phyloP scores from a whole-genome alignment of 2,888 invertebrate species.

The Drosophila colorata region DNA sequence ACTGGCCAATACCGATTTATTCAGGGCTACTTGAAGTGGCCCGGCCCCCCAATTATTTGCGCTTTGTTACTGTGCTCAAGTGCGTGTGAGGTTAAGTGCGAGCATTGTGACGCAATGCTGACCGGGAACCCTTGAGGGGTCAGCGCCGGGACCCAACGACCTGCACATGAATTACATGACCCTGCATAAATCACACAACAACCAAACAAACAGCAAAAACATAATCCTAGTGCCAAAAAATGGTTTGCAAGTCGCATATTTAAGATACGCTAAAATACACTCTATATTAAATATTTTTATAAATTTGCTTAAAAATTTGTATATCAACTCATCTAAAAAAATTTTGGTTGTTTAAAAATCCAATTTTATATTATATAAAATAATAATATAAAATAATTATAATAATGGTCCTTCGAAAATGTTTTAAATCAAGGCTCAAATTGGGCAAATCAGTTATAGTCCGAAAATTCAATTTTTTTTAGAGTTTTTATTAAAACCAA shows the following conservation, averaged over 20 bases:
- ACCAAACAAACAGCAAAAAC: conserved; percentile 11
- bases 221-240: neutral
- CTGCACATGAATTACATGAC: conserved; percentile 64
- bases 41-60: conserved; percentile 50
- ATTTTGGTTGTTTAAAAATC: too few relatives aligned
- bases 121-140: conserved; percentile 20
- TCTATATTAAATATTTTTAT: neutral
- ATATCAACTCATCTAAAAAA: too few relatives aligned
- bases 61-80: conserved; percentile 42
- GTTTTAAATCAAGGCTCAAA: too few relatives aligned
- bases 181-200: conserved; percentile 65
- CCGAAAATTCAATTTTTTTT: too few relatives aligned
- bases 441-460: too few relatives aligned
- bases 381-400: too few relatives aligned
- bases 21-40: conserved; percentile 38
- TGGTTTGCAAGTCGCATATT: neutral
- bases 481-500: too few relatives aligned
- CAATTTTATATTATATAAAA: too few relatives aligned
- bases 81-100: conserved; percentile 35
- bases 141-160: conserved; percentile 29
- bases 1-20: conserved; percentile 42
- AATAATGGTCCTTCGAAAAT: too few relatives aligned
- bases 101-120: conserved; percentile 3
- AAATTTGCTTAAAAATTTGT: too few relatives aligned
- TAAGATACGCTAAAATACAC: neutral